Evolutionary conservation across 2,888 invertebrate species (phyloP).

Genomic region (Chaetogeoica ovagalla): DNA sequence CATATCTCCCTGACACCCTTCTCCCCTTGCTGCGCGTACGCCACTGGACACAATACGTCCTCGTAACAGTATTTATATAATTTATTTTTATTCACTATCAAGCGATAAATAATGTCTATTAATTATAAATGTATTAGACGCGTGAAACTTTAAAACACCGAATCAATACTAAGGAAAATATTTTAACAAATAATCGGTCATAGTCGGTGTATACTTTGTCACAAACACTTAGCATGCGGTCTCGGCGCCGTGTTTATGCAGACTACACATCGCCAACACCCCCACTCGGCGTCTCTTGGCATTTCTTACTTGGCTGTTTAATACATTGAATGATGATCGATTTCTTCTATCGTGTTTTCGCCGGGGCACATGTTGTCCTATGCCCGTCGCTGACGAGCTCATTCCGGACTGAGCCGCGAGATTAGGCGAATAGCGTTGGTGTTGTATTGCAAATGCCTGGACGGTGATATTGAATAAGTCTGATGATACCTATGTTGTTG

Average conservation of each 20-base stretch:
- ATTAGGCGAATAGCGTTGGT: constrained; percentile 38
- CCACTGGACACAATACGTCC: too few species aligned
- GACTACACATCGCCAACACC: constrained; percentile 2
- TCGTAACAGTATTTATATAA: too few species aligned
- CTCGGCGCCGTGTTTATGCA: constrained; percentile 40
- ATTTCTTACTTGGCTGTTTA: constrained; percentile 28
- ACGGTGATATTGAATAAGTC: constrained; percentile 7
- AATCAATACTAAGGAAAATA: constrained; percentile 26
- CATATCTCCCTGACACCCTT: too few species aligned
- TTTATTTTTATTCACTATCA: too few species aligned
- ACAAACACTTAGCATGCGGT: constrained; percentile 34
- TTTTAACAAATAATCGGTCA: constrained; percentile 41
- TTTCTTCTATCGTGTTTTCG: constrained; percentile 20
- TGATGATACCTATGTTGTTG: constrained; percentile 44
- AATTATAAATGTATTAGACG: not conserved
- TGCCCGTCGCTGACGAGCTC: constrained; percentile 15
- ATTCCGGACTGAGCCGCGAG: constrained; percentile 20
- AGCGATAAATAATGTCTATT: constrained; percentile 30
- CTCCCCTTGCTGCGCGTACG: too few species aligned
- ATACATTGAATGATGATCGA: constrained; percentile 28
- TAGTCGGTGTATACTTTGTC: constrained; percentile 42
- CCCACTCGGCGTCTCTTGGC: constrained; percentile 28
- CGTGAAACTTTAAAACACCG: not conserved
- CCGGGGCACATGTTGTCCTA: constrained; percentile 9
- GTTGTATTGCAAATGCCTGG: constrained; percentile 37